Conservation (phyloP, 2,113 vertebrate genomes). For the Coreoperca whiteheadi region DNA sequence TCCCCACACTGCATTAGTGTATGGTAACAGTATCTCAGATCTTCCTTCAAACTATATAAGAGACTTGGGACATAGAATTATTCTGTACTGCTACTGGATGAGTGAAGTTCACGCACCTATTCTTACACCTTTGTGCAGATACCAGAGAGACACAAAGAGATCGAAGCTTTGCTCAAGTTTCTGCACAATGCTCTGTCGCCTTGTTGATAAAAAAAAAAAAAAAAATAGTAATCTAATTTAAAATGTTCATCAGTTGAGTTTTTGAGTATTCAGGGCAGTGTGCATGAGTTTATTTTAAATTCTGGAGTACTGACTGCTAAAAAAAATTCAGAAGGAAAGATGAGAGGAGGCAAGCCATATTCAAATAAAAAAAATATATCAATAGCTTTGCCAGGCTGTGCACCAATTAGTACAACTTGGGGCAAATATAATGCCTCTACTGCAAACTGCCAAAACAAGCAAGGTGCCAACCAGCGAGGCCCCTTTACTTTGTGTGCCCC, state of each 20-base stretch:
- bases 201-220: not conserved
- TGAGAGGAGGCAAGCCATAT: not conserved
- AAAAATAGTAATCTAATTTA: no score
- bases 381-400: not conserved
- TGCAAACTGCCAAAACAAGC: constrained; percentile 7
- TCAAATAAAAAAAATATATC: no score
- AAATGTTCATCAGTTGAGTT: no score
- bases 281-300: not conserved
- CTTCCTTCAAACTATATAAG: not conserved
- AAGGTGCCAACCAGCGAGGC: not conserved
- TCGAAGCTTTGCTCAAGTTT: not conserved
- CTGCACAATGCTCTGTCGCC: not conserved
- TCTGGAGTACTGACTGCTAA: not conserved
- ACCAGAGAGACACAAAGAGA: not conserved
- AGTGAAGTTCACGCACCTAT: not conserved
- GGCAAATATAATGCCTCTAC: not conserved
- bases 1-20: no score
- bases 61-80: no score
- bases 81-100: not conserved
- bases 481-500: constrained; percentile 20
- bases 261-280: not conserved
- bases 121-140: not conserved
- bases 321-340: not conserved
- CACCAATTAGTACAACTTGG: not conserved
- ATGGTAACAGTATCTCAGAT: not conserved